A percentile compares a stretch with the other conserved stretches of the same genome.
phyloP scores from a whole-genome alignment of 2,888 invertebrate species.

The Napeogenes sylphis region DNA sequence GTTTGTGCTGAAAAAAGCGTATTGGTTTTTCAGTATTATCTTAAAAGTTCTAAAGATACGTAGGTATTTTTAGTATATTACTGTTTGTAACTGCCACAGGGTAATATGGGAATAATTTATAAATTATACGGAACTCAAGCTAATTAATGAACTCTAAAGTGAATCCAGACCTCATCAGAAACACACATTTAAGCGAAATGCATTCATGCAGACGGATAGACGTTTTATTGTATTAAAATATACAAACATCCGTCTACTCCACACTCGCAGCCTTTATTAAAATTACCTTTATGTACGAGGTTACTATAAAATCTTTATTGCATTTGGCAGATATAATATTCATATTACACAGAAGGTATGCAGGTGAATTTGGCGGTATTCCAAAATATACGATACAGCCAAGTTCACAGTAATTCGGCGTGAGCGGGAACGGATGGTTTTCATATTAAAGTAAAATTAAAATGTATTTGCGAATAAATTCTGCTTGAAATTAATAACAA shows the following conservation, averaged over 20 bases:
- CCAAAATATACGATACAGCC: constrained; percentile 26
- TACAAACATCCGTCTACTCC: not conserved
- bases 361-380: constrained; percentile 29
- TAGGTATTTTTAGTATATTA: too few relatives aligned
- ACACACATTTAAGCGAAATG: not conserved
- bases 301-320: constrained; percentile 19
- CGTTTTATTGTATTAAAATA: too few relatives aligned
- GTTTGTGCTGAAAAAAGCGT: not conserved
- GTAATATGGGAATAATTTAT: too few relatives aligned
- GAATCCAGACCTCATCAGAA: not conserved
- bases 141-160: too few relatives aligned
- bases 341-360: constrained; percentile 28
- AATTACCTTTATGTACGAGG: constrained; percentile 2
- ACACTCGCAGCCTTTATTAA: constrained; percentile 1
- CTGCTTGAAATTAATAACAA: too few relatives aligned
- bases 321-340: constrained; percentile 30
- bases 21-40: not conserved
- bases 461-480: too few relatives aligned
- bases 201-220: not conserved
- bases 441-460: too few relatives aligned
- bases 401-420: not conserved
- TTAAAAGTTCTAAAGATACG: not conserved
- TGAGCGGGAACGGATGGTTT: not conserved
- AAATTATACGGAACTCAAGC: too few relatives aligned
- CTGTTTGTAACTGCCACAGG: too few relatives aligned